Conservation (phyloP, 35 echinoderm and acorn worm species). For the Patiria miniata region DNA sequence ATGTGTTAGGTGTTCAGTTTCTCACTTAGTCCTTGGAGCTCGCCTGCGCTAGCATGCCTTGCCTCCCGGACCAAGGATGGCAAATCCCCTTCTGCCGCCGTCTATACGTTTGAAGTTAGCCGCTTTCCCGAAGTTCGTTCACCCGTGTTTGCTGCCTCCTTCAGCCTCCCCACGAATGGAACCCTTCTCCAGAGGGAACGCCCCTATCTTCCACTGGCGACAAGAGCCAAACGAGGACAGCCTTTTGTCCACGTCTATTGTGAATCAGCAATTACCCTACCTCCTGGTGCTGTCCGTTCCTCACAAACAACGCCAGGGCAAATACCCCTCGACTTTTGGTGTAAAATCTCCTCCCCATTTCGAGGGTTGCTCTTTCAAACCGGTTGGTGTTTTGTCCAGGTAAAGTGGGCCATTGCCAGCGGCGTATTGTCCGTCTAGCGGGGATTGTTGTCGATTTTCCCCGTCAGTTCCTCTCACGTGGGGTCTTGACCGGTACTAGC, state of each 20-base stretch:
- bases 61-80: too few relatives aligned
- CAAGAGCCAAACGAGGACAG: slow-evolving; percentile 15
- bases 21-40: background rate
- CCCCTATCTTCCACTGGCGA: background rate
- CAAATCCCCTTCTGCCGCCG: too few relatives aligned
- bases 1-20: slow-evolving; percentile 5
- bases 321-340: background rate
- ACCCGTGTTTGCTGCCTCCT: slow-evolving; percentile 4
- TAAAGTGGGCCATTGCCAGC: slow-evolving; percentile 18
- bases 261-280: slow-evolving; percentile 12
- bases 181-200: background rate
- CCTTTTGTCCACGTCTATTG: background rate
- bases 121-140: background rate
- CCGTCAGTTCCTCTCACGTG: background rate
- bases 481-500: slow-evolving; percentile 10
- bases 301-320: background rate
- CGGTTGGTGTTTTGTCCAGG: background rate
- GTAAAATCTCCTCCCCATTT: background rate
- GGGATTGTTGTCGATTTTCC: slow-evolving; percentile 21
- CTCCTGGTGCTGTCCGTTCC: background rate
- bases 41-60: background rate
- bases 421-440: slow-evolving; percentile 20
- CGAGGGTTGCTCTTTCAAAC: slow-evolving; percentile 8
- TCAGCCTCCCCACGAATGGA: background rate
- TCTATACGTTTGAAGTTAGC: background rate